Evolutionary conservation across 2,797 vertebrate species (phyloP), one percentile per base, ranked within the genome.

Genomic region (Xiphorhynchus erythropygius): DNA sequence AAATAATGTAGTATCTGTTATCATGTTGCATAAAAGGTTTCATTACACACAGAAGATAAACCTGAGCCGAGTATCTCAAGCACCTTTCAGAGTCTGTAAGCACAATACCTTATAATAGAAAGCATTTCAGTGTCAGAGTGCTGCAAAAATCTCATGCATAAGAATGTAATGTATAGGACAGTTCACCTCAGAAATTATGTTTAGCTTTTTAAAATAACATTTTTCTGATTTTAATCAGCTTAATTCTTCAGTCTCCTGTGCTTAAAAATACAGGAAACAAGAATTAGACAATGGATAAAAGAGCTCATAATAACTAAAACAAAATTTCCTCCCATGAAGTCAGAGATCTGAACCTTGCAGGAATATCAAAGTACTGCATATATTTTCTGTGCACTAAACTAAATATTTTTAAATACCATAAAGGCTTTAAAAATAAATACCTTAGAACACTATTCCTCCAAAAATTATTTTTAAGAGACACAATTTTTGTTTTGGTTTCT

Each of bases 271-370:
- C 89, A 95, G 91, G 91, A 96, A 96, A 86, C 82, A 69, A 69
- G 63, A 91, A 91, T 87, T 76, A 93, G 95, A 93, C 92, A 96
- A 92, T 88, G 73, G 87, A 94, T 94, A 78, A 96, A 96, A 96
- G 89, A 85, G 21, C 6, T 88, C 27, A 41, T 84, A 91, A 71
- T 84, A 93, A 62, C 84, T 67, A 86, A 91, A 95, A 11, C 52
- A 85, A 87, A 81, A 86, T 86, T 91, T 96, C 84, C 89, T 93
- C 42, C 59, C 47, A 42, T 76, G 46, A 94, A 96, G 80, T 49
- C n/a, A 14, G 81, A 89, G 42, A 55, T 73, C 69, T 87, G 47
- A 95, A 89, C 39, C 19, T 68, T 76, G 50, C 68, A 89, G 62
- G 32, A 93, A n/a, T 95, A 87, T 92, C 79, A 89, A 87, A 96